A percentile compares a stretch with the other conserved stretches of the same genome.
Conservation (phyloP, 1,140 invertebrate genomes). For the Eulimnadia texana region DNA sequence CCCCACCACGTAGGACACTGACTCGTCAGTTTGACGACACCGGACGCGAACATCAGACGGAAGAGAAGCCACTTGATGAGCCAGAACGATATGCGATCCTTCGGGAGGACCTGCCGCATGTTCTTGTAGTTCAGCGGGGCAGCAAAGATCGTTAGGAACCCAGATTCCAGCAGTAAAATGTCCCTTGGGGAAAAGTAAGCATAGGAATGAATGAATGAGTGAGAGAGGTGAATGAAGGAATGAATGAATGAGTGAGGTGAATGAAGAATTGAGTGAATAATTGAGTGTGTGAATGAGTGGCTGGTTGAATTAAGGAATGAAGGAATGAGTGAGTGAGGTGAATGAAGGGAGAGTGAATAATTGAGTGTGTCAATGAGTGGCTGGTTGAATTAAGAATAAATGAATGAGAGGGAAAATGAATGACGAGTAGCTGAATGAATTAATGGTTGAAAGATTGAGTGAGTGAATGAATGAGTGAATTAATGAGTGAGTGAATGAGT, state of each 20-base stretch:
- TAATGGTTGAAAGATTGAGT: background rate
- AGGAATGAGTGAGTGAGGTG: no score
- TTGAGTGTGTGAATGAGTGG: no score
- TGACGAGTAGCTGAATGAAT: no score
- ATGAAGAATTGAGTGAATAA: no score
- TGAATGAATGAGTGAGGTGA: no score
- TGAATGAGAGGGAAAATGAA: conserved; percentile 8
- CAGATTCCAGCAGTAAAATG: conserved; percentile 55
- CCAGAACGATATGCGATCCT: conserved; percentile 40
- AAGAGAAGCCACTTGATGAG: conserved; percentile 63
- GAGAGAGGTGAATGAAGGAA: conserved; percentile 7
- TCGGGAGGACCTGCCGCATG: conserved; percentile 24
- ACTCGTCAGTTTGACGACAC: conserved; percentile 58
- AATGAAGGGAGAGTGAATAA: no score
- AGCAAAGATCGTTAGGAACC: conserved; percentile 54
- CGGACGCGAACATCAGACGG: conserved; percentile 57
- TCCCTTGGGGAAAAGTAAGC: conserved; percentile 49
- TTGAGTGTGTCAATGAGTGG: no score
- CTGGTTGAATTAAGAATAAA: background rate
- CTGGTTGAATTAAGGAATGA: no score
- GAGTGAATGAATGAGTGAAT: conserved; percentile 4
- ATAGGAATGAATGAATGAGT: background rate
- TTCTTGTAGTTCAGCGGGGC: conserved; percentile 42
- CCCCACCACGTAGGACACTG: conserved; percentile 67
- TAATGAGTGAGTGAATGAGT: no score